Evolutionary conservation across 2,113 vertebrate species (phyloP).

Genomic region (Syrrhaptes paradoxus): DNA sequence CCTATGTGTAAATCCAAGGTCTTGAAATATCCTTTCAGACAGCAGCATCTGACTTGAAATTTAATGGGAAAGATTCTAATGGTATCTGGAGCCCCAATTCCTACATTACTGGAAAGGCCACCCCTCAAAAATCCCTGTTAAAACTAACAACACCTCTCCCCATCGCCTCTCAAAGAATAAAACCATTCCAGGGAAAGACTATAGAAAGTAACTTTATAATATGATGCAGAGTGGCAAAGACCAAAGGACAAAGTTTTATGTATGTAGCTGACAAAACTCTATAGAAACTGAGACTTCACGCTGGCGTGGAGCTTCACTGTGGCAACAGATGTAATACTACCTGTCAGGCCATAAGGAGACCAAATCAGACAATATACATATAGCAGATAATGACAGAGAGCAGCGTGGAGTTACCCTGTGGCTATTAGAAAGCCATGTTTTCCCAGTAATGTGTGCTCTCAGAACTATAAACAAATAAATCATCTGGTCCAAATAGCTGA

Average conservation of each 20-base stretch:
- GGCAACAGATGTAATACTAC: background rate
- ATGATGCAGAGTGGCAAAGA: background rate
- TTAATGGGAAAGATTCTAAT: background rate
- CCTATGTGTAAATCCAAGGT: background rate
- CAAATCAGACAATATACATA: background rate
- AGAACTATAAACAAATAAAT: background rate
- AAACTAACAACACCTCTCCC: fast-evolving
- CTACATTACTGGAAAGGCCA: background rate
- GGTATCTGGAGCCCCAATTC: background rate
- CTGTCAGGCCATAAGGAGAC: background rate
- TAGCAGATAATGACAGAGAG: background rate
- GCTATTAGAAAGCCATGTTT: background rate
- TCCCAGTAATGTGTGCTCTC: background rate
- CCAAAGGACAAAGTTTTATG: background rate
- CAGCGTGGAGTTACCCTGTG: background rate
- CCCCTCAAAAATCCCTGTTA: background rate
- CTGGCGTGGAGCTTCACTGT: background rate
- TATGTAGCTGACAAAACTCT: background rate
- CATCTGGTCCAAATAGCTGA: background rate
- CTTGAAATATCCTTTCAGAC: background rate
- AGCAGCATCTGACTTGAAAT: background rate
- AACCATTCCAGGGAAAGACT: background rate
- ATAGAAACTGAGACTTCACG: background rate
- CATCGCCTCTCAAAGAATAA: background rate
- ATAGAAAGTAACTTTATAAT: background rate